Evolutionary conservation across 2,797 vertebrate species (phyloP).

Genomic region (Bufotes viridis): DNA sequence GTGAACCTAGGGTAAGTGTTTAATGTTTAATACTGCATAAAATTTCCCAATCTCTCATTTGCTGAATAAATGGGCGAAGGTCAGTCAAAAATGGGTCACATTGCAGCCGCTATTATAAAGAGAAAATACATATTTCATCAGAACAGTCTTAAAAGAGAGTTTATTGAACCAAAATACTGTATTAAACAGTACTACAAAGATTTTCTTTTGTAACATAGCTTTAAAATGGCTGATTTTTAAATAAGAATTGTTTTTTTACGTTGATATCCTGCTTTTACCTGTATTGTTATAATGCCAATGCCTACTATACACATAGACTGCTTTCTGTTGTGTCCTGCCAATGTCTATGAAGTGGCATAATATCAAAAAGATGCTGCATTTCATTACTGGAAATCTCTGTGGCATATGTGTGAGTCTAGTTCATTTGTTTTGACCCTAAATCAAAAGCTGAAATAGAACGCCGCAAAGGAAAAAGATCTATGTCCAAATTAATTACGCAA

Average conservation of each 20-base stretch:
- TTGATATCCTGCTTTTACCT: not conserved
- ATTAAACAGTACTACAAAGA: no score
- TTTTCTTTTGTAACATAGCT: not conserved
- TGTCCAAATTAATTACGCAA: constrained; percentile 38
- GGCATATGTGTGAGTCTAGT: constrained; percentile 31
- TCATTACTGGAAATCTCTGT: constrained; percentile 13
- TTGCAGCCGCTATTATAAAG: no score
- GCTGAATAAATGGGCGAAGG: no score
- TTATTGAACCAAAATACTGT: no score
- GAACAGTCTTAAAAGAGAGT: no score
- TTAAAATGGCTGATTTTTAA: not conserved
- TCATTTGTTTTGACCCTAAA: constrained; percentile 37
- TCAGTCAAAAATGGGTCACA: no score
- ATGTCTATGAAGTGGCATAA: not conserved
- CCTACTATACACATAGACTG: not conserved
- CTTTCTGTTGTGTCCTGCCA: not conserved
- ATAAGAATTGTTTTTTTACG: no score
- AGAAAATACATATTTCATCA: no score
- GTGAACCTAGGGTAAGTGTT: no score
- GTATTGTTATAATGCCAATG: not conserved
- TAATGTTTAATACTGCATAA: no score
- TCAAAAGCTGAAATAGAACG: constrained; percentile 23
- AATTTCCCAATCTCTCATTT: no score
- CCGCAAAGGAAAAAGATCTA: constrained; percentile 22
- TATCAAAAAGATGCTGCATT: not conserved